Evolutionary conservation across 1,140 invertebrate species (phyloP).

Genomic region (Drosophila tropicalis): DNA sequence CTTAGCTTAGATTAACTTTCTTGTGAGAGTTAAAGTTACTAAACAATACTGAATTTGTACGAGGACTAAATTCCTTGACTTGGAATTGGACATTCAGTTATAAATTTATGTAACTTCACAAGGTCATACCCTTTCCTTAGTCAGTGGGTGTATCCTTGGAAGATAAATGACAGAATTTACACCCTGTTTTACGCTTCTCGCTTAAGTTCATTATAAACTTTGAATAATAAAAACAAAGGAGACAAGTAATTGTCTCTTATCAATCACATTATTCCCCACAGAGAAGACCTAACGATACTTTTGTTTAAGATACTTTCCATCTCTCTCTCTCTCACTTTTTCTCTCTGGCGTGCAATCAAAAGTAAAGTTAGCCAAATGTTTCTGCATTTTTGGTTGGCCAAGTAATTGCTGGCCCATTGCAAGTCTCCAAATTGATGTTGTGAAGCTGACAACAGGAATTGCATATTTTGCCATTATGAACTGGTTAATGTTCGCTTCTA

Average conservation of each 20-base stretch:
- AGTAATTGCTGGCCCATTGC: constrained; percentile 57
- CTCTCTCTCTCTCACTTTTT: neutral
- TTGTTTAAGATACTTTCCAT: neutral
- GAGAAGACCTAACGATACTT: neutral
- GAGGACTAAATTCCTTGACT: too few relatives aligned
- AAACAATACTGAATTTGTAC: too few relatives aligned
- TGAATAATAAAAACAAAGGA: neutral
- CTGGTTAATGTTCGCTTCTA: constrained; percentile 50
- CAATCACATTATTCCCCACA: neutral
- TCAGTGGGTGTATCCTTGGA: too few relatives aligned
- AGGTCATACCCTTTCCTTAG: too few relatives aligned
- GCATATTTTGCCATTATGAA: constrained; percentile 71
- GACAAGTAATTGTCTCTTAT: neutral
- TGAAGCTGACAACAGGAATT: constrained; percentile 44
- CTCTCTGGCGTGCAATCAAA: neutral
- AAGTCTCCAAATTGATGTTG: constrained; percentile 52
- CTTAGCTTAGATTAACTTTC: too few relatives aligned
- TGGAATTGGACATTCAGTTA: too few relatives aligned
- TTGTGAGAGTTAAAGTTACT: too few relatives aligned
- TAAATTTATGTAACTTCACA: too few relatives aligned
- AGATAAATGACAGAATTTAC: too few relatives aligned
- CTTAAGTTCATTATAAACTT: too few relatives aligned
- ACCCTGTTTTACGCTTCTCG: too few relatives aligned
- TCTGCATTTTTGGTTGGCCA: too few relatives aligned
- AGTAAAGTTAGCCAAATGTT: constrained; percentile 7